phyloP scores from a whole-genome alignment of 2,113 vertebrate genomes.

The rat (Rattus norvegicus) region GRCr8 NC_086023.1:116744001-116744500 shows the following conservation, averaged over 20 bases:
- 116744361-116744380: neutral
- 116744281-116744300: neutral
- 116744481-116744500: neutral
- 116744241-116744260: neutral
- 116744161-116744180: neutral
- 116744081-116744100: neutral
- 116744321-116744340: conserved; percentile 12
- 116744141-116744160: neutral
- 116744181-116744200: neutral
- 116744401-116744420: neutral
- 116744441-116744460: neutral
- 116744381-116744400: neutral
- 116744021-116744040: neutral
- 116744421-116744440: neutral
- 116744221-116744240: neutral
- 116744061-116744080: neutral
- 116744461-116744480: neutral
- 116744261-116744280: neutral
- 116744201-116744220: neutral
- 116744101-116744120: neutral
- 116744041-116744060: neutral
- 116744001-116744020: neutral
- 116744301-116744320: neutral
- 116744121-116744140: neutral
- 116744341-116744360: neutral